Conservation (phyloP, 2,888 invertebrate genomes). For the Arrhopalites spinosus region DNA sequence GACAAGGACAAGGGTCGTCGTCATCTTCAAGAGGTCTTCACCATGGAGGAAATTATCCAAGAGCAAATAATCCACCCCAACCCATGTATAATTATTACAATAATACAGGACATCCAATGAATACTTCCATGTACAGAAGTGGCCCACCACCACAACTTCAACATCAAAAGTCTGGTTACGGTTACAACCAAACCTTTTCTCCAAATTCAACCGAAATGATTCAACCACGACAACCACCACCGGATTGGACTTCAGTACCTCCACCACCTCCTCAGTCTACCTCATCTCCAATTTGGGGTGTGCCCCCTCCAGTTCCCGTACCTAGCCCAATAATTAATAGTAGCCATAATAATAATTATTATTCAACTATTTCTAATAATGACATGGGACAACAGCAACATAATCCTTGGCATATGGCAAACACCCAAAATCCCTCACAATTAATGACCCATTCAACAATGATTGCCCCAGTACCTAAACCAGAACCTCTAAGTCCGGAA, state of each 20-base stretch:
- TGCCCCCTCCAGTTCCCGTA: neutral
- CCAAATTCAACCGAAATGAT: neutral
- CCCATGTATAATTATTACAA: neutral
- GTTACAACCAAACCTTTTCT: neutral
- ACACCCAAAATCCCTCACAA: too few relatives aligned
- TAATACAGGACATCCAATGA: too few relatives aligned
- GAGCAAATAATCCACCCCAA: neutral
- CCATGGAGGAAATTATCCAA: neutral
- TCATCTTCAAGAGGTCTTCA: neutral
- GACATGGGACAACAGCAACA: slow-evolving; percentile 1
- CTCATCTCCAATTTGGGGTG: too few relatives aligned
- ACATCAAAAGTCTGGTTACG: neutral
- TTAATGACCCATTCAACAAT: too few relatives aligned
- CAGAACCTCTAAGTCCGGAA: neutral
- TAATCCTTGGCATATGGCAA: slow-evolving; percentile 14
- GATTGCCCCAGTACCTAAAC: neutral
- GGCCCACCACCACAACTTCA: neutral
- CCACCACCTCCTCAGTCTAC: neutral
- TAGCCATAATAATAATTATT: slow-evolving; percentile 24
- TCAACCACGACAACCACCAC: neutral
- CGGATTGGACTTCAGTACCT: slow-evolving; percentile 6
- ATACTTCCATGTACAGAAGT: neutral
- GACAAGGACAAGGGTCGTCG: neutral
- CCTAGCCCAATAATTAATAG: slow-evolving; percentile 2
- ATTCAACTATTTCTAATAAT: neutral